Percentiles rank a stretch among this genome's conserved stretches.
phyloP scores from a whole-genome alignment of 2,888 invertebrate species.

The Sesia apiformis region DNA sequence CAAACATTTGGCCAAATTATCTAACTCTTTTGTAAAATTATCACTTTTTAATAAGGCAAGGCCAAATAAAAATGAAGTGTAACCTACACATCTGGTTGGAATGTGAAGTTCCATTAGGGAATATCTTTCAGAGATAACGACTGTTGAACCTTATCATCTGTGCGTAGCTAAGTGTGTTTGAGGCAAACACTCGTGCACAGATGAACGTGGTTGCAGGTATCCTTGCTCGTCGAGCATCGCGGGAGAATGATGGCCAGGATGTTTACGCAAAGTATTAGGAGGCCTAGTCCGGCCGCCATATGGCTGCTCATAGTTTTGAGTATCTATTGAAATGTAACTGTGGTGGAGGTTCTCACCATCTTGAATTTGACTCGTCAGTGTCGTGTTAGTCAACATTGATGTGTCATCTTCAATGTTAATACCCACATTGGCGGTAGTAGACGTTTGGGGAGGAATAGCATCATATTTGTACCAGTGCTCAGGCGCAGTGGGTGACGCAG shows the following conservation, averaged over 20 bases:
- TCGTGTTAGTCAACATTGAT: constrained; percentile 76
- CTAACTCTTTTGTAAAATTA: constrained; percentile 36
- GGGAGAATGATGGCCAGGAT: constrained; percentile 55
- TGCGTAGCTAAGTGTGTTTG: constrained; percentile 64
- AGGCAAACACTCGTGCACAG: constrained; percentile 65
- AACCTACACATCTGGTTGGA: constrained; percentile 66
- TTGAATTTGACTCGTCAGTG: constrained; percentile 77
- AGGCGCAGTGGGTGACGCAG: constrained; percentile 82
- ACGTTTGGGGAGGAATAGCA: constrained; percentile 73
- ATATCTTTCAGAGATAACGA: constrained; percentile 56
- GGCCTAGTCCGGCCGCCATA: constrained; percentile 62
- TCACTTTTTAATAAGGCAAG: constrained; percentile 57
- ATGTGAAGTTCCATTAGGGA: constrained; percentile 66
- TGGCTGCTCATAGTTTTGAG: constrained; percentile 69
- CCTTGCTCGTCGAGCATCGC: constrained; percentile 69
- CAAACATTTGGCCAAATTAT: constrained; percentile 43
- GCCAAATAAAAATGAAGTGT: constrained; percentile 48
- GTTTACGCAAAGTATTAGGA: constrained; percentile 61
- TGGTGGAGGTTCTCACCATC: constrained; percentile 78
- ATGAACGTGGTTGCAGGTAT: constrained; percentile 69
- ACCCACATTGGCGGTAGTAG: constrained; percentile 66
- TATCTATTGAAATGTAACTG: constrained; percentile 80
- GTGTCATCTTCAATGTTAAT: constrained; percentile 75
- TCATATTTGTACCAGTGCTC: constrained; percentile 83
- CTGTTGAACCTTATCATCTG: constrained; percentile 58